These are phyloP conservation scores for Lordiphosa mommai DNA, from an alignment of 1,140 invertebrate species.

Conservation along the genomic window DNA sequence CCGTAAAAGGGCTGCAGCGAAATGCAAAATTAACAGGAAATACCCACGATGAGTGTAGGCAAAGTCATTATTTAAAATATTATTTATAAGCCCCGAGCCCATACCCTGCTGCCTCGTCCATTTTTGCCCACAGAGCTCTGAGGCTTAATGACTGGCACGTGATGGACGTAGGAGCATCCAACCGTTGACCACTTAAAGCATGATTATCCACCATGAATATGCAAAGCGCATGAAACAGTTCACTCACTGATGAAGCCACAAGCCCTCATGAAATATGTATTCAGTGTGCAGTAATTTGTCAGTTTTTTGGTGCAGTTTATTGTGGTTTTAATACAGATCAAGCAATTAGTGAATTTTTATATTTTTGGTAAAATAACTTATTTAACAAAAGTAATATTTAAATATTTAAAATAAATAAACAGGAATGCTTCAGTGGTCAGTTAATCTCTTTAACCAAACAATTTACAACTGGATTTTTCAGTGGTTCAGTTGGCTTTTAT, in stretches of 20 bases:
- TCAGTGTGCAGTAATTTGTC: conserved; percentile 36
- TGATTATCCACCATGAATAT: conserved; percentile 73
- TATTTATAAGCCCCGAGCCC: conserved; percentile 60
- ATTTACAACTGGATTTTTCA: no score
- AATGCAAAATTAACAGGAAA: conserved; percentile 73
- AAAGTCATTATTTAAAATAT: conserved; percentile 64
- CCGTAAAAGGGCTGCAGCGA: conserved; percentile 49
- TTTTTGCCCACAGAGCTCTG: conserved; percentile 5
- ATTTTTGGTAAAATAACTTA: no score
- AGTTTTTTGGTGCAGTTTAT: no score
- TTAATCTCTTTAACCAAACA: no score
- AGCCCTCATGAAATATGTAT: conserved; percentile 46
- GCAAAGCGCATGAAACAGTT: conserved; percentile 41
- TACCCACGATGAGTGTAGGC: conserved; percentile 1
- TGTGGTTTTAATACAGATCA: no score
- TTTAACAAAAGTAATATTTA: no score
- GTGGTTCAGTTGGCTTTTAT: no score
- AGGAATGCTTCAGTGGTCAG: no score
- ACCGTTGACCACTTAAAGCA: conserved; percentile 57
- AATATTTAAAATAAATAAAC: no score
- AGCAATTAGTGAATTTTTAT: no score
- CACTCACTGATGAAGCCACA: conserved; percentile 6
- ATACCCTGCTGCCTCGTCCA: not conserved
- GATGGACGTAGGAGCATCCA: conserved; percentile 14
- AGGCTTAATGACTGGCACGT: conserved; percentile 53